These are phyloP conservation scores for Centropus unirufus DNA, from an alignment of 2,113 vertebrate genomes.

Conservation along the genomic window DNA sequence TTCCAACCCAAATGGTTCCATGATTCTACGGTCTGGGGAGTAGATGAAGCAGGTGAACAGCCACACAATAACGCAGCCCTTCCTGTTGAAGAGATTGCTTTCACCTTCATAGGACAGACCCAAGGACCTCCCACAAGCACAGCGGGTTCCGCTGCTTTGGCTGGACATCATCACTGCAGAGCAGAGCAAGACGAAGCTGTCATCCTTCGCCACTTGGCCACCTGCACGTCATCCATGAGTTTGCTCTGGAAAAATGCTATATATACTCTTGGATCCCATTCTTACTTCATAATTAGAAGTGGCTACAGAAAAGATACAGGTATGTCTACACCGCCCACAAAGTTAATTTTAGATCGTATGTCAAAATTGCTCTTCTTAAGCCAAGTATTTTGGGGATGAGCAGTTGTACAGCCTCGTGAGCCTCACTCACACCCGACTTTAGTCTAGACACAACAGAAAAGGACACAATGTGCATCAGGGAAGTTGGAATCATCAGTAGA, in stretches of 20 bases:
- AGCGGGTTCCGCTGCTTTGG: background rate
- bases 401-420: background rate
- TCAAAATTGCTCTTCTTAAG: background rate
- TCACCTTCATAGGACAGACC: fast-evolving
- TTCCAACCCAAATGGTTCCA: no score
- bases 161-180: background rate
- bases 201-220: background rate
- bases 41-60: background rate
- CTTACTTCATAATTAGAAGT: background rate
- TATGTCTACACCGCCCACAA: background rate
- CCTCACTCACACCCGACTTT: background rate
- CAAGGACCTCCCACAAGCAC: background rate
- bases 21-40: background rate
- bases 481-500: background rate
- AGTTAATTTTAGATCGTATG: background rate
- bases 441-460: background rate
- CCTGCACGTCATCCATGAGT: fast-evolving
- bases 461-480: background rate
- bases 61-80: background rate
- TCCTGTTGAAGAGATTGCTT: fast-evolving
- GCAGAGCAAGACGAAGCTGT: background rate
- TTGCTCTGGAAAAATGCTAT: fast-evolving
- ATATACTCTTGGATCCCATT: background rate
- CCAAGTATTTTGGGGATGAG: background rate
- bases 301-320: background rate